These are phyloP conservation scores for Neodiprion fabricii DNA, from an alignment of 1,140 invertebrate species.

Conservation along the genomic window DNA sequence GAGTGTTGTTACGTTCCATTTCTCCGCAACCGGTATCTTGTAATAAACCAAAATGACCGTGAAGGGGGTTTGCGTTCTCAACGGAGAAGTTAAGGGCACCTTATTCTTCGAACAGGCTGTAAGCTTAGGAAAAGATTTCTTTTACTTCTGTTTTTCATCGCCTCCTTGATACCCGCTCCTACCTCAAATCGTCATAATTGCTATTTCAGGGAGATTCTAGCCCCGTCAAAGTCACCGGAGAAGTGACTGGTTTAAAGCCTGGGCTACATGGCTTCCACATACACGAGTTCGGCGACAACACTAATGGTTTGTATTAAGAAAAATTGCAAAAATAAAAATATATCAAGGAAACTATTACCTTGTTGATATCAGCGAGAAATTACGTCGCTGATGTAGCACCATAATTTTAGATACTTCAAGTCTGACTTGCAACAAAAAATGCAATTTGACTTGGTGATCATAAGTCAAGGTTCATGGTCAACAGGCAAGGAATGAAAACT, in stretches of 20 bases:
- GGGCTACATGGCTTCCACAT: conserved; percentile 94
- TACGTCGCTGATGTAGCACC: too few species aligned
- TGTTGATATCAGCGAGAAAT: too few species aligned
- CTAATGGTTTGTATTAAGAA: conserved; percentile 69
- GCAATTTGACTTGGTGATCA: too few species aligned
- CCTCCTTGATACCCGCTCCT: conserved; percentile 7
- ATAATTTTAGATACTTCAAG: too few species aligned
- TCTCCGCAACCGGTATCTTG: background rate
- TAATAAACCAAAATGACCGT: conserved; percentile 45
- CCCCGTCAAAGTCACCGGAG: conserved; percentile 73
- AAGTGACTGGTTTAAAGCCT: conserved; percentile 72
- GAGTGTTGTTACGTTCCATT: background rate
- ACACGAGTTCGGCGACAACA: conserved; percentile 96
- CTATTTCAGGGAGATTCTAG: conserved; percentile 55
- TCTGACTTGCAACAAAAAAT: too few species aligned
- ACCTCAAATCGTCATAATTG: conserved; percentile 4
- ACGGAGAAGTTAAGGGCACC: conserved; percentile 83
- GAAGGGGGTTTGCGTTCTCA: conserved; percentile 87
- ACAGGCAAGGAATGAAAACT: too few species aligned
- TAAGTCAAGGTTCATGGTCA: too few species aligned
- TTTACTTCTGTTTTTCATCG: conserved; percentile 13
- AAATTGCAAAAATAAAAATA: too few species aligned
- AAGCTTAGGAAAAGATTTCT: conserved; percentile 40
- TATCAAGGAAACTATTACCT: too few species aligned
- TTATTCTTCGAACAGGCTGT: conserved; percentile 81